These are phyloP conservation scores for Salticus scenicus DNA, from an alignment of 2,888 invertebrate genomes.

Conservation along the genomic window DNA sequence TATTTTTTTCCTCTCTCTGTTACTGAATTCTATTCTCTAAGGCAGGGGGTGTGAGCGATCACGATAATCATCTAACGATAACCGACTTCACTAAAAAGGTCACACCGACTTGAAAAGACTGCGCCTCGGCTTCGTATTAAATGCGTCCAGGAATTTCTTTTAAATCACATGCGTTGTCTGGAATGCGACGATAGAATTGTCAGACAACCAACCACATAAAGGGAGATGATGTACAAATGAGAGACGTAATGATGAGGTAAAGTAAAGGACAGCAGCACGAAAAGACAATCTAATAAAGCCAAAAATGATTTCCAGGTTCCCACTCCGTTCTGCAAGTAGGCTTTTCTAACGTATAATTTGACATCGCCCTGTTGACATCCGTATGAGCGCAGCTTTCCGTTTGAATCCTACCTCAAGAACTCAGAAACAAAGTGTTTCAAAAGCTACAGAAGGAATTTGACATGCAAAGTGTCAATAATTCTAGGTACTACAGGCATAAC, in stretches of 20 bases:
- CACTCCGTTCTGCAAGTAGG: no score
- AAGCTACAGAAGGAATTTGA: no score
- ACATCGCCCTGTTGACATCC: no score
- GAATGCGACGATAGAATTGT: background rate
- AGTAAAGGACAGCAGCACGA: background rate
- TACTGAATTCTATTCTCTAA: conserved; percentile 43
- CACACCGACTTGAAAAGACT: conserved; percentile 41
- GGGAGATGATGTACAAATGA: background rate
- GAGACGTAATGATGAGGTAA: background rate
- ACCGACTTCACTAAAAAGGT: conserved; percentile 59
- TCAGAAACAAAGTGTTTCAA: no score
- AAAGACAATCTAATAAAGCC: no score
- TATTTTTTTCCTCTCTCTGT: conserved; percentile 38
- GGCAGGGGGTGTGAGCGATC: conserved; percentile 53
- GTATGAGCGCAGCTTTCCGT: no score
- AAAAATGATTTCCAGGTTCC: no score
- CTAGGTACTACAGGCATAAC: no score
- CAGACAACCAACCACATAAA: background rate
- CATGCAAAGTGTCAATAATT: no score
- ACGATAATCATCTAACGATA: conserved; percentile 66
- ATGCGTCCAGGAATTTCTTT: conserved; percentile 45
- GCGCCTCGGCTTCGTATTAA: conserved; percentile 32
- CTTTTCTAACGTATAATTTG: no score
- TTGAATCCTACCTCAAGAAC: no score
- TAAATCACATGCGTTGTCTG: conserved; percentile 41